Base-by-base conservation (phyloP, 2,888 invertebrate species). In the Sthenelais limicola region DNA sequence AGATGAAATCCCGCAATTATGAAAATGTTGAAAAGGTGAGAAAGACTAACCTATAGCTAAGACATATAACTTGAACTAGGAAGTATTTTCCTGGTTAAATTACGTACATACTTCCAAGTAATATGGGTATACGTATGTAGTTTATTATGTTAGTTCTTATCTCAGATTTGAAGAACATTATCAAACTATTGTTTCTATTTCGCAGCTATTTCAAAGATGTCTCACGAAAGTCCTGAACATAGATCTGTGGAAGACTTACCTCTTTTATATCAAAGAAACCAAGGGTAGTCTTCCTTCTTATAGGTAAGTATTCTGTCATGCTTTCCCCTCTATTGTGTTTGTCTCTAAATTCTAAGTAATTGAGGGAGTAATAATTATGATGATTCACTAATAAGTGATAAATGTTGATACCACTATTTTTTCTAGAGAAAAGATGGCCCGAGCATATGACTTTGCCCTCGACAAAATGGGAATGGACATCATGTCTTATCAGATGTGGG, bases 401-500 rank as follows among this genome's bases (percentile, higher is more conserved):
- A n/a, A n/a, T n/a, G n/a, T n/a, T n/a, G n/a, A n/a, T n/a, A n/a
- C n/a, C n/a, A n/a, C n/a, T 38, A 2, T 52, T 26, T 54, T 38
- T 70, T 58, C 73, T 85, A 97, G 98, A 86, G 99, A 99, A 88
- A 98, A 98, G 90, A 95, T 99, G 94, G 98, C 98, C 0, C 97
- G 99, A 88, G 98, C 99, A 0, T 99, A 98, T 88, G 98, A 99
- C 89, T 99, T 99, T 89, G 98, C 99, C 0, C 89, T 99, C 78
- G 99, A 99, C 78, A 98, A 98, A 89, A 98, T 99, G 79, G 99
- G 99, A 0, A 93, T 99, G 92, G 99, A 99, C 85, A 94, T 98
- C 80, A 95, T 97, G 89, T 96, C 98, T 0, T 97, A 95, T 87
- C 93, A 94, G 9, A 95, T 99, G 75, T 99, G 98, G 97, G 94